These are phyloP conservation scores for Pelosia muscerda DNA, from an alignment of 2,888 invertebrate species.

Conservation along the genomic window DNA sequence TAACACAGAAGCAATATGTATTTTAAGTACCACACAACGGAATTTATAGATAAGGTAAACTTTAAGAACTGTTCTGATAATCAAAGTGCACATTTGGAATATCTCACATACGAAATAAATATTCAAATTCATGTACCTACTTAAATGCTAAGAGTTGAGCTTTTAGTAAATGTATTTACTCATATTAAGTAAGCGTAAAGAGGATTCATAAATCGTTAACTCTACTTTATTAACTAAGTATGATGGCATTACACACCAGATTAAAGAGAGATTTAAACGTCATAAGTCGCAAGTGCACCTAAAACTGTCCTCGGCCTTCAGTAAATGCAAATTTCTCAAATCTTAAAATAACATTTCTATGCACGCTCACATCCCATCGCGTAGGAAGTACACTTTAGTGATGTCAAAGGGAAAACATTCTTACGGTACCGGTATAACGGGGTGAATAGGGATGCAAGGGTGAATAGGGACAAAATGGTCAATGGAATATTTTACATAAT, in stretches of 20 bases:
- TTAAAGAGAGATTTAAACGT: conserved; percentile 37
- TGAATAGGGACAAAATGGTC: no score
- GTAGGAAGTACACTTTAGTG: no score
- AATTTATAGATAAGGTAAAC: conserved; percentile 46
- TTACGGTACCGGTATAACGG: no score
- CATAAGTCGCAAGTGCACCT: conserved; percentile 16
- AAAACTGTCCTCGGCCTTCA: not conserved
- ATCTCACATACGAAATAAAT: conserved; percentile 56
- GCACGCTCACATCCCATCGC: no score
- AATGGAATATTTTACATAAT: no score
- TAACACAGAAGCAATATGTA: conserved; percentile 11
- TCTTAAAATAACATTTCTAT: no score
- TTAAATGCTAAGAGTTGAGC: conserved; percentile 63
- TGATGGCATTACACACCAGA: conserved; percentile 60
- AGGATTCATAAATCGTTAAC: conserved; percentile 45
- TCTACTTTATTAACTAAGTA: conserved; percentile 54
- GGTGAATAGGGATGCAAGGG: no score
- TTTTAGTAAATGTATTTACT: conserved; percentile 65
- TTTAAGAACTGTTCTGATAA: conserved; percentile 51
- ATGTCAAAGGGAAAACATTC: no score
- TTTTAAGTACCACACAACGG: conserved; percentile 35
- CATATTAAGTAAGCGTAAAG: conserved; percentile 47
- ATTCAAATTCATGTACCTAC: conserved; percentile 46
- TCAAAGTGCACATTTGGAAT: conserved; percentile 63
- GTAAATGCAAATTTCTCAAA: not conserved